Percentiles rank a stretch among this genome's conserved stretches.
Conservation (phyloP, 2,888 invertebrate species). For the Helleia helle region DNA sequence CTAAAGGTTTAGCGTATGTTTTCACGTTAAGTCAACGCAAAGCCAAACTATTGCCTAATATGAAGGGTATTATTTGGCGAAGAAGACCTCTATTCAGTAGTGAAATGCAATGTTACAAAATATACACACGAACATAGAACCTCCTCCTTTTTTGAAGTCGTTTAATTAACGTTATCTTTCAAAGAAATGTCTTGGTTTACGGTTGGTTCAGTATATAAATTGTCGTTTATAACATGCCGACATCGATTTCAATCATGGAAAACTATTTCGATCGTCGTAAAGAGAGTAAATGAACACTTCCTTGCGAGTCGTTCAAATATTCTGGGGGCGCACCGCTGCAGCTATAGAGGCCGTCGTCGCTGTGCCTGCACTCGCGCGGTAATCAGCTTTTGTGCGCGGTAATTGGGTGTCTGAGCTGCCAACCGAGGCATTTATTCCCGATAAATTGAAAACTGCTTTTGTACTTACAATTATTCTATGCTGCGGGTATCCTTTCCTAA, state of each 20-base stretch:
- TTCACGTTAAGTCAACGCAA: no score
- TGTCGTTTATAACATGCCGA: conserved; percentile 10
- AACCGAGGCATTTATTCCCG: conserved; percentile 70
- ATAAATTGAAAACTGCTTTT: conserved; percentile 71
- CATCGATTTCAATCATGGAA: conserved; percentile 44
- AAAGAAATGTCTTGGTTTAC: no score
- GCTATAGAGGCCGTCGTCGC: conserved; percentile 24
- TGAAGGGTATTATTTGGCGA: no score
- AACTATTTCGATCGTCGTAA: conserved; percentile 35
- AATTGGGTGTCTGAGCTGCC: conserved; percentile 73
- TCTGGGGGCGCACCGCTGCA: conserved; percentile 29
- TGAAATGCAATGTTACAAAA: no score
- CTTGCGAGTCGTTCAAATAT: conserved; percentile 57
- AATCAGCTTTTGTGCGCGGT: conserved; percentile 72
- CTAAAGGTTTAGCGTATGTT: no score
- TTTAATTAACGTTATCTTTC: no score
- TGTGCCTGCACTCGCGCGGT: conserved; percentile 50
- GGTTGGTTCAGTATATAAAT: neutral
- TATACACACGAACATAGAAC: no score
- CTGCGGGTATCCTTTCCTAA: conserved; percentile 44
- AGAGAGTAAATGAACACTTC: conserved; percentile 57
- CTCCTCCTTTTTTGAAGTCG: no score
- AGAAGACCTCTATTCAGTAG: no score
- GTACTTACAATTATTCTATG: conserved; percentile 57
- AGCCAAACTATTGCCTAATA: no score